Evolutionary conservation across 2,797 vertebrate genomes (phyloP).

Genomic region (Urocyon cinereoargenteus): DNA sequence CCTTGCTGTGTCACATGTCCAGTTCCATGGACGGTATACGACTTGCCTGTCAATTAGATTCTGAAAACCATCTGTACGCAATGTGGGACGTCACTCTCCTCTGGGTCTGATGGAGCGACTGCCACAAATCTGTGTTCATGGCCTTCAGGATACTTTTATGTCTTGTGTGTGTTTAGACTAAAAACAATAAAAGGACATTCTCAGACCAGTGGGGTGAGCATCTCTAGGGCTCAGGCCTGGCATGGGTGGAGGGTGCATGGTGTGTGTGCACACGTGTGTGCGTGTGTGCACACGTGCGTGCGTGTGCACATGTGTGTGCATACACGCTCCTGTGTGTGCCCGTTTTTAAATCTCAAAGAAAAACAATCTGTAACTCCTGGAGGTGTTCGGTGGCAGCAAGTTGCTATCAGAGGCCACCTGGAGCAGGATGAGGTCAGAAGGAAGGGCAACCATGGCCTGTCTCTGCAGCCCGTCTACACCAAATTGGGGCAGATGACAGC

Average conservation of each 20-base stretch:
- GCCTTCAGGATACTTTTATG: neutral
- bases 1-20: no score
- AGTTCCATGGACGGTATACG: neutral
- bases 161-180: neutral
- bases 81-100: neutral
- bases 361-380: neutral
- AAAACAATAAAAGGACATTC: neutral
- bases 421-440: neutral
- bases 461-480: accelerated
- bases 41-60: neutral
- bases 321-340: neutral
- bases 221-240: neutral
- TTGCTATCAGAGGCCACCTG: neutral
- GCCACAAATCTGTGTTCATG: neutral
- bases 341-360: neutral
- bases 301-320: neutral
- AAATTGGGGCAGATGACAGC: no score
- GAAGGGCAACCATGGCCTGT: neutral
- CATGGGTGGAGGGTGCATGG: neutral
- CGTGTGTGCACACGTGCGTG: no score
- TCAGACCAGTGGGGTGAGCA: neutral
- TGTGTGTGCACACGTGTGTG: no score
- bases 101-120: neutral
- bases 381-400: neutral
- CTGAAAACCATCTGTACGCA: neutral